Percentiles rank a stretch among this genome's conserved stretches.
phyloP scores from a whole-genome alignment of 2,797 vertebrate genomes.

The Rhinophrynus dorsalis region DNA sequence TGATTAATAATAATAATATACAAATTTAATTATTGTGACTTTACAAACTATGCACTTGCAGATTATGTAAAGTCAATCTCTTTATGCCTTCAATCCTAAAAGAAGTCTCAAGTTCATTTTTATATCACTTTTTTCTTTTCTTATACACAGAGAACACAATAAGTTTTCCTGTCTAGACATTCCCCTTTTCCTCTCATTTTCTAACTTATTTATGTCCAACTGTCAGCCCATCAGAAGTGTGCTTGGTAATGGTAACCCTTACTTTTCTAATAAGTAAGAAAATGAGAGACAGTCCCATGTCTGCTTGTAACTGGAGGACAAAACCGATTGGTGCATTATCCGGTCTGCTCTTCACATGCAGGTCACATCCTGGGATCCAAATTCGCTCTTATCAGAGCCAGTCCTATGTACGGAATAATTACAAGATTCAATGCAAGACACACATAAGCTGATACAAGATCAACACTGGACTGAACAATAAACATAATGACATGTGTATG shows the following conservation, averaged over 20 bases:
- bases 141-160: conserved; percentile 56
- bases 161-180: conserved; percentile 59
- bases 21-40: too few relatives aligned
- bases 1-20: too few relatives aligned
- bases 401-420: not conserved
- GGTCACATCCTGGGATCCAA: too few relatives aligned
- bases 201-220: conserved; percentile 39
- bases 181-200: conserved; percentile 54
- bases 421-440: not conserved
- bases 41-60: too few relatives aligned
- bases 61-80: too few relatives aligned
- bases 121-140: conserved; percentile 43
- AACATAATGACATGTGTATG: too few relatives aligned
- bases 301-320: too few relatives aligned
- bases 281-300: not conserved
- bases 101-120: conserved; percentile 17
- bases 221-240: conserved; percentile 47
- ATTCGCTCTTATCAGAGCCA: too few relatives aligned
- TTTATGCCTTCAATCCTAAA: too few relatives aligned
- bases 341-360: not conserved
- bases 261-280: not conserved
- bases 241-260: conserved; percentile 15
- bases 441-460: too few relatives aligned
- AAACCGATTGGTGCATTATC: not conserved
- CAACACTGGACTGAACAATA: too few relatives aligned